Conservation (phyloP, 2,797 vertebrate species). For the Acanthurus tractus region DNA sequence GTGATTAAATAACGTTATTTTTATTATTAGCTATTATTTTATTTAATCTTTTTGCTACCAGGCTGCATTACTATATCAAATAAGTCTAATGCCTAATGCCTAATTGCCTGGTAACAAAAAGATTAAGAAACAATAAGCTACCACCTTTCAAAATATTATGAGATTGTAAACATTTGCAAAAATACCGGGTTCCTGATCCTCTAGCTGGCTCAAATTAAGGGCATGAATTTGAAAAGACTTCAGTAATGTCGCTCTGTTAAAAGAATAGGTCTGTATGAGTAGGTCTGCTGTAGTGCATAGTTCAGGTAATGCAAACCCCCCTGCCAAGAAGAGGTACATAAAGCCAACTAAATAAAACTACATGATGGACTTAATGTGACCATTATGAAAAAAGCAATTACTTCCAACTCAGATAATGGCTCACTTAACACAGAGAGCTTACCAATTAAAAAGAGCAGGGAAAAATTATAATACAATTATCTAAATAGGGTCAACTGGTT, state of each 20-base stretch:
- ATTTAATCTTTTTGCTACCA: background rate
- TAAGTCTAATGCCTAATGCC: background rate
- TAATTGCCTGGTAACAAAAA: background rate
- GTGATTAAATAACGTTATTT: too few species aligned
- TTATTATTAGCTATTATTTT: background rate
- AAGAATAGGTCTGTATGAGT: conserved; percentile 31
- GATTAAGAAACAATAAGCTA: background rate
- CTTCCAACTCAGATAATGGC: conserved; percentile 67
- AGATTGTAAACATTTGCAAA: background rate
- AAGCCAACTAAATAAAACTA: conserved; percentile 76
- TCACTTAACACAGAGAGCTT: conserved; percentile 62
- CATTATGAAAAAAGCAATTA: conserved; percentile 61
- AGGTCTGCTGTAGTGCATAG: conserved; percentile 30
- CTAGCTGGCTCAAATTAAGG: conserved; percentile 13
- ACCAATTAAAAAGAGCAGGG: conserved; percentile 70
- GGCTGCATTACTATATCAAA: background rate
- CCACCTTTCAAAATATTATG: background rate
- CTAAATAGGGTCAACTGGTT: conserved; percentile 74
- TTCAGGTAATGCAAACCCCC: conserved; percentile 38
- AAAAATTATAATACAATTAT: conserved; percentile 50
- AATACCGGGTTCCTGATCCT: background rate
- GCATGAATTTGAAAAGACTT: background rate
- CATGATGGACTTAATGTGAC: conserved; percentile 64
- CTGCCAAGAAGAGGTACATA: conserved; percentile 65
- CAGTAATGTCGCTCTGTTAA: background rate